A percentile compares a stretch with the other conserved stretches of the same genome.
phyloP scores from a whole-genome alignment of 2,113 vertebrate species.

The Calyptommatus sinebrachiatus region DNA sequence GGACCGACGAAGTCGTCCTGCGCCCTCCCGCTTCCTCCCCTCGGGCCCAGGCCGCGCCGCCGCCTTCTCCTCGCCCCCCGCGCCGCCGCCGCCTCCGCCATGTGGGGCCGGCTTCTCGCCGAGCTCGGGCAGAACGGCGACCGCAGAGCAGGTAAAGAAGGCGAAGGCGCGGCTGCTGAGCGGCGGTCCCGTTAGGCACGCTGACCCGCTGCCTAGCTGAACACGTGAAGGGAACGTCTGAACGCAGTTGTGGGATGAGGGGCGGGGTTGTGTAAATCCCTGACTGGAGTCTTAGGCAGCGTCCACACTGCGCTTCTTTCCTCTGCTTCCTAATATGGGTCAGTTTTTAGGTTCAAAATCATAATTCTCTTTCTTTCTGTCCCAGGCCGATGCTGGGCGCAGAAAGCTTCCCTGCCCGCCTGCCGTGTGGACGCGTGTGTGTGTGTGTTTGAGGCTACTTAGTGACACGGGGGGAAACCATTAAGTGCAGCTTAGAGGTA shows the following conservation, averaged over 20 bases:
- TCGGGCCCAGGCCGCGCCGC: background rate
- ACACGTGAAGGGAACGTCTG: background rate
- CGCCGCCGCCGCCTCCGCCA: slow-evolving; percentile 40
- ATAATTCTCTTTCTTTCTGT: background rate
- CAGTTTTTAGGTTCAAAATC: background rate
- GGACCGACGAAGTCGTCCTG: slow-evolving; percentile 21
- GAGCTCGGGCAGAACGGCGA: slow-evolving; percentile 47
- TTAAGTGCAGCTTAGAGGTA: too few species aligned
- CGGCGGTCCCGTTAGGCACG: background rate
- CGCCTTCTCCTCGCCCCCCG: background rate
- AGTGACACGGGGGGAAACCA: too few species aligned
- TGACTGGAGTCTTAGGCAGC: too few species aligned
- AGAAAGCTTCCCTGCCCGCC: too few species aligned
- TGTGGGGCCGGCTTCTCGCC: slow-evolving; percentile 67
- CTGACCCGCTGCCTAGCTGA: background rate
- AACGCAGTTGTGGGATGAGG: background rate
- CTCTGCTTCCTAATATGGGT: too few species aligned
- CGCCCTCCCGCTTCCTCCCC: slow-evolving; percentile 22
- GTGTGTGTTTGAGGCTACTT: too few species aligned
- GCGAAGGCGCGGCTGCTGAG: background rate
- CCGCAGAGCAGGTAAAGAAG: slow-evolving; percentile 58
- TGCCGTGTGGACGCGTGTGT: too few species aligned
- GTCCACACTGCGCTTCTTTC: background rate
- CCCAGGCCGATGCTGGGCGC: too few species aligned
- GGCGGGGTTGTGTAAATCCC: too few species aligned